These are phyloP conservation scores for Sarcophilus harrisii DNA, from an alignment of 2,797 vertebrate genomes.

Conservation along the genomic window DNA sequence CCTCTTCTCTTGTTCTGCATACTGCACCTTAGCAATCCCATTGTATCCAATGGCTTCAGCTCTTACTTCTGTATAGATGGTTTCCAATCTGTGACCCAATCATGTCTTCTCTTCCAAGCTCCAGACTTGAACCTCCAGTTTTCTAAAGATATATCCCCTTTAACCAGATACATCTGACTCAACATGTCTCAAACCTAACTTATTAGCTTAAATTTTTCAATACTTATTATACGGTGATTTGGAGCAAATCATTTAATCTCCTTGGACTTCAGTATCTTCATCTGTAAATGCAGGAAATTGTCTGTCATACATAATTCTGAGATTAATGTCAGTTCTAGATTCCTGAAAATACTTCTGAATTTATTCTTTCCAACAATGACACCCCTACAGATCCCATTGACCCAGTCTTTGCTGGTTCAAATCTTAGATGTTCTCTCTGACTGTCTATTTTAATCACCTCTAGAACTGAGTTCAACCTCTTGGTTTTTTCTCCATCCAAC, in stretches of 20 bases:
- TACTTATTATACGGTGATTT: background rate
- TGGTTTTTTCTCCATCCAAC: background rate
- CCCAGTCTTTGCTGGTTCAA: background rate
- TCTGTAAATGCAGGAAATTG: background rate
- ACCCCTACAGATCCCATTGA: background rate
- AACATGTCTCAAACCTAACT: background rate
- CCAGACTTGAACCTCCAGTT: background rate
- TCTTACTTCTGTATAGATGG: background rate
- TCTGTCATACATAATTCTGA: background rate
- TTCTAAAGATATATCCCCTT: background rate
- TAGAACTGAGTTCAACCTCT: background rate
- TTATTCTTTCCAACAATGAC: background rate
- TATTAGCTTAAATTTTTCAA: background rate
- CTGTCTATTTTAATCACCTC: background rate
- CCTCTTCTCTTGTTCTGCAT: background rate
- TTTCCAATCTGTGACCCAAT: too few species aligned
- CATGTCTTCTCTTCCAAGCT: background rate
- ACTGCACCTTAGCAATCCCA: background rate
- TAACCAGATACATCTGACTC: background rate
- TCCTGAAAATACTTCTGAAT: background rate
- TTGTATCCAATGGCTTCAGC: background rate
- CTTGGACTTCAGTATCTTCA: background rate
- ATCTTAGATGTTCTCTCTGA: background rate
- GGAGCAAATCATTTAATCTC: background rate
- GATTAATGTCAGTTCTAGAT: background rate